Evolutionary conservation across 2,888 invertebrate species (phyloP), one percentile per base, ranked within the genome.

Genomic region (Cephus rjabovi): DNA sequence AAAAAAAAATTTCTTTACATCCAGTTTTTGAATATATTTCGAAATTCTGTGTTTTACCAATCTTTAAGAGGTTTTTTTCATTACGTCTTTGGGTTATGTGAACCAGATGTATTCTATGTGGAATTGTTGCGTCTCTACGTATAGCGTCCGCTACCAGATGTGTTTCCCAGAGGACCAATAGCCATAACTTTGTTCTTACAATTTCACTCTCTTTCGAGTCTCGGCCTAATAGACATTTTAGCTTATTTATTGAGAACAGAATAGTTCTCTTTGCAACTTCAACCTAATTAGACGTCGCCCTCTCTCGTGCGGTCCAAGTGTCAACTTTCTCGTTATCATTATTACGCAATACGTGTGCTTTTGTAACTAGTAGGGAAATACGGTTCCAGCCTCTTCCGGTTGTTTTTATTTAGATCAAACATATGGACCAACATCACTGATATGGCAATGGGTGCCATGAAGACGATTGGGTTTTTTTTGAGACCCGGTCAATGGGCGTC

Each of bases 161-260:
- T 81, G 79, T 83, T 79, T 79, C 80, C 75, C 75, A 75, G 77
- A 80, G 79, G 34, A 71, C 79, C 84, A 82, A 84, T 84, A 81
- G 82, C 83, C 83, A 80, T 86, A 83, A 86, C 82, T 86, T 81
- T 68, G 76, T 80, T 75, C n/a, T 77, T 81, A 82, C 81, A 80
- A 78, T 83, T 81, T 80, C 73, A 76, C 78, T 76, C 73, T 78
- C 78, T 34, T 76, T 56, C 80, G 69, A 75, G 81, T 56, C 23
- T 56, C 2, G 23, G 23, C 23, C 80, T 85, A 85, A 86, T 85
- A 84, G 82, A 83, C 79, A 78, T 80, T 80, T 79, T 77, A 69
- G 79, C 81, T 86, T 88, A 89, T 88, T 89, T 89, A 88, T 89
- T 83, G 85, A 77, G 77, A 87, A 86, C 87, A 85, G 87, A 86